Percentiles rank a stretch among this genome's conserved stretches.
phyloP scores from a whole-genome alignment of 2,888 invertebrate genomes.

The Amblyteles armatorius region DNA sequence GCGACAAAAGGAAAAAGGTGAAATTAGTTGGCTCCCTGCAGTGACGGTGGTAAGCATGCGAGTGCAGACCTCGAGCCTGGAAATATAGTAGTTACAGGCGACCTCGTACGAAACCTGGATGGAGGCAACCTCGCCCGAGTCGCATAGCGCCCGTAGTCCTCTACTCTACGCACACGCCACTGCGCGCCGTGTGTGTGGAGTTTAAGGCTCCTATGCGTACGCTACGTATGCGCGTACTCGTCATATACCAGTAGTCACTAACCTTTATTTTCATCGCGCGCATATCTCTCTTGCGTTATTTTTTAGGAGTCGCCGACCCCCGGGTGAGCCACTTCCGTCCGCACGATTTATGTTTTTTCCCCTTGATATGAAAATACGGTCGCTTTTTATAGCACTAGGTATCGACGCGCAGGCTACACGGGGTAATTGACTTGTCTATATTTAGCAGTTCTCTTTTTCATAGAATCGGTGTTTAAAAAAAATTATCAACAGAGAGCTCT shows the following conservation, averaged over 20 bases:
- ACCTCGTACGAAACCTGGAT: conserved; percentile 57
- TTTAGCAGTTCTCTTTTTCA: conserved; percentile 6
- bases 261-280: conserved; percentile 22
- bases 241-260: conserved; percentile 5
- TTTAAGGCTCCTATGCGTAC: conserved; percentile 20
- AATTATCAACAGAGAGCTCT: not conserved
- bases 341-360: not conserved
- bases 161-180: not conserved
- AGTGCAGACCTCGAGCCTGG: conserved; percentile 44
- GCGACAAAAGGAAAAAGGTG: conserved; percentile 62
- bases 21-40: conserved; percentile 65
- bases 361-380: conserved; percentile 9
- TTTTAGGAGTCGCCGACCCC: conserved; percentile 1
- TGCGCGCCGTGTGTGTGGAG: not conserved
- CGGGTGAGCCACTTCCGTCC: not conserved
- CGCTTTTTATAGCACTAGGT: not conserved
- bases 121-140: conserved; percentile 25
- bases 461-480: not conserved
- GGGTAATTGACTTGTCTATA: not conserved
- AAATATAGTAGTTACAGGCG: conserved; percentile 73
- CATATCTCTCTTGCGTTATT: not conserved
- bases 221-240: conserved; percentile 19
- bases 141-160: conserved; percentile 3
- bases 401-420: not conserved
- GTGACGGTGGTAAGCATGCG: conserved; percentile 60